Conservation (phyloP, 2,888 invertebrate genomes). For the Trichopria drosophilae region DNA sequence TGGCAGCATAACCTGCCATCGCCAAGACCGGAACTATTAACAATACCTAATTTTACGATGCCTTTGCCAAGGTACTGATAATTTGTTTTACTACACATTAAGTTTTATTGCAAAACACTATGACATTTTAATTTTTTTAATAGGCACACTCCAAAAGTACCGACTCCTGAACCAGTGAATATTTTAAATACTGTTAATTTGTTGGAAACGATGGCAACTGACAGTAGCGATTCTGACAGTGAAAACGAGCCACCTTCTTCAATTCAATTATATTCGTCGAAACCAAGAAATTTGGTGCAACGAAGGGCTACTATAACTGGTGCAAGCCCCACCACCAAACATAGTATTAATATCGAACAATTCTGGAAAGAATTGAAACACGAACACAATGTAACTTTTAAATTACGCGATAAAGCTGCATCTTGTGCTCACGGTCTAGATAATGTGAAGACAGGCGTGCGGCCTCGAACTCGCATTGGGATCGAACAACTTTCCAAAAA, state of each 20-base stretch:
- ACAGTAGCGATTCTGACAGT: conserved; percentile 62
- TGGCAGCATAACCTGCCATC: conserved; percentile 74
- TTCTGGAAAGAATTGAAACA: conserved; percentile 76
- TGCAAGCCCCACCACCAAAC: conserved; percentile 69
- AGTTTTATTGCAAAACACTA: conserved; percentile 3
- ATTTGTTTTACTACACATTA: conserved; percentile 2
- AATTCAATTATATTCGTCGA: conserved; percentile 71
- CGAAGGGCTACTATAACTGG: conserved; percentile 88
- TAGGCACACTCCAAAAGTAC: conserved; percentile 48
- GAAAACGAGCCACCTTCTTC: conserved; percentile 63
- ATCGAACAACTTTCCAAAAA: conserved; percentile 45
- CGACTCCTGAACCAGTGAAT: conserved; percentile 51
- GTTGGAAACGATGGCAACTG: conserved; percentile 56
- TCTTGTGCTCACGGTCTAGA: conserved; percentile 78
- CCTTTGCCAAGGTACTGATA: conserved; percentile 61
- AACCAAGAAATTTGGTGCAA: conserved; percentile 75
- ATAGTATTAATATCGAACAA: conserved; percentile 71
- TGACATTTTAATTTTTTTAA: not conserved
- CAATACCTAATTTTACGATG: conserved; percentile 66
- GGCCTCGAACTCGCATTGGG: conserved; percentile 70
- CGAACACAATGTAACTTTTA: conserved; percentile 63
- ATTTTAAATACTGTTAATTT: conserved; percentile 49
- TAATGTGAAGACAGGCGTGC: conserved; percentile 60
- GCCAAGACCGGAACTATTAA: conserved; percentile 66
- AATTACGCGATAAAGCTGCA: conserved; percentile 75